These are phyloP conservation scores for Naja naja DNA, from an alignment of 2,113 vertebrate species.

Conservation along the genomic window DNA sequence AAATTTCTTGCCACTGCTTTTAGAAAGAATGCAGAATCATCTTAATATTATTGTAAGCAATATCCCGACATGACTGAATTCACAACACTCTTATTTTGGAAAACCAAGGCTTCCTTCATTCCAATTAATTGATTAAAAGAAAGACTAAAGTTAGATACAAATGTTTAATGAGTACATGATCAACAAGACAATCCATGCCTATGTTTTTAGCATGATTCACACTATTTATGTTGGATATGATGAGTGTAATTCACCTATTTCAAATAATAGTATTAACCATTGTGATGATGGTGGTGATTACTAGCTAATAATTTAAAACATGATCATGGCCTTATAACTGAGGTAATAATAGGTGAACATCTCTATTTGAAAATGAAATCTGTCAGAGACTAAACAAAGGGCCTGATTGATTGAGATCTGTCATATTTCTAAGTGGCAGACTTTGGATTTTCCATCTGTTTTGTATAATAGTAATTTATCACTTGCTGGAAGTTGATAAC, in stretches of 20 bases:
- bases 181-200: not conserved
- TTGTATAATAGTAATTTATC: not conserved
- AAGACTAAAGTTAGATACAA: conserved; percentile 51
- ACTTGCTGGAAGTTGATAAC: not conserved
- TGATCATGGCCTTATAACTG: not conserved
- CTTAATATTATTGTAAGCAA: conserved; percentile 37
- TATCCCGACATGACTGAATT: conserved; percentile 35
- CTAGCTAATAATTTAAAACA: accelerated
- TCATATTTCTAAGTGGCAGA: not conserved
- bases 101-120: conserved; percentile 35
- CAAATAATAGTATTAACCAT: conserved; percentile 13
- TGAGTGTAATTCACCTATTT: not conserved
- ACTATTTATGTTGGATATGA: conserved; percentile 20
- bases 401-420: not conserved
- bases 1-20: conserved; percentile 44
- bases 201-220: conserved; percentile 40
- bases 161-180: conserved; percentile 40
- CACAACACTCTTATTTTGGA: conserved; percentile 38
- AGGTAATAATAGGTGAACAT: not conserved
- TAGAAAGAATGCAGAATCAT: conserved; percentile 33
- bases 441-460: not conserved
- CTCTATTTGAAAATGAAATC: conserved; percentile 16
- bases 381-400: not conserved
- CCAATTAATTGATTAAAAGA: conserved; percentile 51
- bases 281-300: not conserved